Percentiles rank a stretch among this genome's conserved stretches.
Conservation (phyloP, 2,113 vertebrate species). For the Grammomys surdaster region DNA sequence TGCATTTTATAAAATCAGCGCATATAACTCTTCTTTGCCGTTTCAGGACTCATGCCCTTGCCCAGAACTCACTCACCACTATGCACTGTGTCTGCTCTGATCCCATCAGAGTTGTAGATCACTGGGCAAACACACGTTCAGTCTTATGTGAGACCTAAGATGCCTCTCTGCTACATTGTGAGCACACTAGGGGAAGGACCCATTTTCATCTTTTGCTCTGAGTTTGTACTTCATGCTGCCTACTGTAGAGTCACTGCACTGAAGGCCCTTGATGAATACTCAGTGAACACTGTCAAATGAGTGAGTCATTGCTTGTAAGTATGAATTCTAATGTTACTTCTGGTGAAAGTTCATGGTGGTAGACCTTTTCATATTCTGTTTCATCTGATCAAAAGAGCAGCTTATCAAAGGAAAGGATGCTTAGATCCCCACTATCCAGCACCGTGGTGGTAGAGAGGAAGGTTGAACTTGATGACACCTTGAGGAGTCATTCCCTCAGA, state of each 20-base stretch:
- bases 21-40: neutral
- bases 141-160: too few relatives aligned
- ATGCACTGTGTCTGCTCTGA: neutral
- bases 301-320: neutral
- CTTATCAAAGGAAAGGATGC: neutral
- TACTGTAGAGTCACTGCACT: rapidly evolving
- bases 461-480: neutral
- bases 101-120: neutral
- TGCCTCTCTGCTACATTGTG: neutral
- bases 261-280: neutral
- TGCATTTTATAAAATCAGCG: neutral
- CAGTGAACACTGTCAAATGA: neutral
- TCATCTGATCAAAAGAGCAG: neutral
- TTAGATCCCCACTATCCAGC: neutral
- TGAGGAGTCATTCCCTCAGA: neutral
- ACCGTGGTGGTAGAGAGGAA: neutral
- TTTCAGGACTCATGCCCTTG: neutral
- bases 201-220: rapidly evolving
- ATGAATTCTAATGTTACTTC: neutral
- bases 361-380: neutral
- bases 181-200: neutral
- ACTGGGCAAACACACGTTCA: neutral
- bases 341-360: rapidly evolving
- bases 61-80: rapidly evolving
- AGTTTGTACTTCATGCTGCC: neutral